Evolutionary conservation across 2,888 invertebrate species (phyloP).

Genomic region (Zele albiditarsus): DNA sequence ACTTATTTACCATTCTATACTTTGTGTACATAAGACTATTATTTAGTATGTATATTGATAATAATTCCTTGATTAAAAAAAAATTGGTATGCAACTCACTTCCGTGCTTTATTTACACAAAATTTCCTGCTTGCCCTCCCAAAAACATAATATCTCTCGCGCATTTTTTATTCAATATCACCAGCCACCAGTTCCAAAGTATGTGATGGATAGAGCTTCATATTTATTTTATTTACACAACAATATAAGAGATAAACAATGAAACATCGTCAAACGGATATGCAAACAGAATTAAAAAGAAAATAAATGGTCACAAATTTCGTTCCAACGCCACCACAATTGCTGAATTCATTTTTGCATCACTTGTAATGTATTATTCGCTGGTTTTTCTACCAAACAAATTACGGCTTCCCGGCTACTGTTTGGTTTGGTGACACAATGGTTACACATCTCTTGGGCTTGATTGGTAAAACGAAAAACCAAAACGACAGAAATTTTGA

Average conservation of each 20-base stretch:
- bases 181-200: constrained; percentile 10
- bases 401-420: constrained; percentile 23
- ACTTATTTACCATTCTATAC: constrained; percentile 62
- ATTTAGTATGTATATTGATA: constrained; percentile 69
- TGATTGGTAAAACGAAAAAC: constrained; percentile 22
- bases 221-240: constrained; percentile 30
- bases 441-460: constrained; percentile 26
- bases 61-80: constrained; percentile 69
- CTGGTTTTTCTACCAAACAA: constrained; percentile 24
- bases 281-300: constrained; percentile 14
- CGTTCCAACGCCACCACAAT: constrained; percentile 21
- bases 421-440: constrained; percentile 28
- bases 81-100: constrained; percentile 65
- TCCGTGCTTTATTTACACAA: constrained; percentile 69
- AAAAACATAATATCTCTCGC: constrained; percentile 44
- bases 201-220: constrained; percentile 10
- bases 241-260: background rate
- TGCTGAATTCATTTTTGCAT: constrained; percentile 30
- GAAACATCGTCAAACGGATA: background rate
- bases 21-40: constrained; percentile 67
- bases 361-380: constrained; percentile 12
- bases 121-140: constrained; percentile 63
- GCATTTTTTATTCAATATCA: constrained; percentile 8
- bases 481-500: background rate
- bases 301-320: constrained; percentile 19